These are phyloP conservation scores for Malaclemys terrapin DNA, from an alignment of 2,113 vertebrate species.

Conservation along the genomic window DNA sequence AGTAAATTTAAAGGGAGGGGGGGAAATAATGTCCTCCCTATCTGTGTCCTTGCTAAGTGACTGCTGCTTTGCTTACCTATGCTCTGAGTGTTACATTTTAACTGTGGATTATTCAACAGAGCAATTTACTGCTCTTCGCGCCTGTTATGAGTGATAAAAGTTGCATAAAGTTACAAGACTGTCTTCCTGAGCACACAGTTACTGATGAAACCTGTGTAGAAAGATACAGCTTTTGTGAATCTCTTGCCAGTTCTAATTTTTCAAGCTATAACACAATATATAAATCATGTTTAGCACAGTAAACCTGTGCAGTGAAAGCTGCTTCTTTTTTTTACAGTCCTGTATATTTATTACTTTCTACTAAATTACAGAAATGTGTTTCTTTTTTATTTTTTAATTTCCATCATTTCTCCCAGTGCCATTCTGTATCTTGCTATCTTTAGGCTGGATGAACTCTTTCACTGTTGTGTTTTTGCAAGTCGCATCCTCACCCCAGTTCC, in stretches of 20 bases:
- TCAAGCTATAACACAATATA: constrained; percentile 11
- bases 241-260: constrained; percentile 9
- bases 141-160: constrained; percentile 2
- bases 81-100: constrained; percentile 22
- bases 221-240: constrained; percentile 13
- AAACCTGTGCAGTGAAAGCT: constrained; percentile 35
- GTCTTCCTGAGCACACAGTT: background rate
- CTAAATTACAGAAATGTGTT: background rate
- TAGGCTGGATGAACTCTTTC: background rate
- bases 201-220: background rate
- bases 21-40: background rate
- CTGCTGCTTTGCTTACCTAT: constrained; percentile 23
- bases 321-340: background rate
- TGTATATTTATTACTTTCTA: background rate
- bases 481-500: background rate
- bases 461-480: background rate
- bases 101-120: constrained; percentile 5
- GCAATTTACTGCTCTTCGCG: background rate
- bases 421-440: background rate
- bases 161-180: background rate
- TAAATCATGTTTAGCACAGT: constrained; percentile 26
- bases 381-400: background rate
- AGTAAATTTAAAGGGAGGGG: constrained; percentile 9
- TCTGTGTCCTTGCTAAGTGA: background rate
- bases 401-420: background rate